Evolutionary conservation across 2,888 invertebrate species (phyloP).

Genomic region (Petrophora chlorosata): DNA sequence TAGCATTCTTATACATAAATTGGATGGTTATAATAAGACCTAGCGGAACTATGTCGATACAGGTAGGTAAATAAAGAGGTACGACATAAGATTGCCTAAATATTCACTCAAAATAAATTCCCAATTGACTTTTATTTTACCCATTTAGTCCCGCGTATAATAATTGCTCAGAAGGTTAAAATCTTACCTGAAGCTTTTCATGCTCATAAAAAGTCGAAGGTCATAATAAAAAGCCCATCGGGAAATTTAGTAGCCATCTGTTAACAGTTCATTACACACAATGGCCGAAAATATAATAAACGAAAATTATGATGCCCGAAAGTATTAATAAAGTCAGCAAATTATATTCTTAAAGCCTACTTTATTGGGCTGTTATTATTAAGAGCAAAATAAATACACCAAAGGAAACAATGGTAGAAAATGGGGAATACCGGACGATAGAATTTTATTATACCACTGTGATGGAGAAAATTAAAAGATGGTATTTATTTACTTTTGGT

Average conservation of each 20-base stretch:
- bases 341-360: conserved; percentile 36
- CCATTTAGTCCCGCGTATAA: too few relatives aligned
- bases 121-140: too few relatives aligned
- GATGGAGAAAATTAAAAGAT: conserved; percentile 40
- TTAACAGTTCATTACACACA: conserved; percentile 34
- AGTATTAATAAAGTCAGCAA: conserved; percentile 42
- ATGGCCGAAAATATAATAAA: conserved; percentile 32
- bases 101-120: too few relatives aligned
- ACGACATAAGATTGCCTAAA: too few relatives aligned
- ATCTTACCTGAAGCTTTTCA: neutral
- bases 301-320: conserved; percentile 41
- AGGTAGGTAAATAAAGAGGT: too few relatives aligned
- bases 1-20: too few relatives aligned
- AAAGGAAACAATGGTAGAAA: conserved; percentile 37
- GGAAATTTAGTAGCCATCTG: conserved; percentile 21
- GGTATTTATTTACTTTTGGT: conserved; percentile 11
- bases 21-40: too few relatives aligned
- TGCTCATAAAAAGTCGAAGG: conserved; percentile 2
- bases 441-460: conserved; percentile 41
- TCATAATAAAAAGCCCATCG: conserved; percentile 14
- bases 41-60: too few relatives aligned
- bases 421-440: conserved; percentile 31
- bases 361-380: conserved; percentile 45
- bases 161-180: conserved; percentile 7
- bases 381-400: conserved; percentile 46